Evolutionary conservation across 2,113 vertebrate genomes (phyloP), one percentile per base, ranked within the genome.

Genomic region (Anoplopoma fimbria): DNA sequence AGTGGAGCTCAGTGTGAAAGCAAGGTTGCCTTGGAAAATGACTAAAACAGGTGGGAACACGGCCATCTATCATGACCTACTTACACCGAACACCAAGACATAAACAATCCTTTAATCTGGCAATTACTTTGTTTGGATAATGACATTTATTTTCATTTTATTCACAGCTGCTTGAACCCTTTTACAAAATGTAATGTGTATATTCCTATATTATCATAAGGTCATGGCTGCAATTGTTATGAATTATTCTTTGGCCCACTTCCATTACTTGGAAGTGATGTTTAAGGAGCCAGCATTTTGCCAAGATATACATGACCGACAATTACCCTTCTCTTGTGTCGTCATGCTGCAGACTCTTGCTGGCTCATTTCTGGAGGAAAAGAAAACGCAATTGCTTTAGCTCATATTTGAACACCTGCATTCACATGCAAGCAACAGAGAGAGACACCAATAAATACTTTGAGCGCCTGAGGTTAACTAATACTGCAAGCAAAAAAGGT

Each of bases 221-320:
- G 81, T 84, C 74, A 49, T 27, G 70, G 67, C 60, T 74, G 76
- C 36, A 81, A 65, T 38, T 67, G 67, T 79, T 80, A 84, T 88
- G 68, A 88, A 87, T 83, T 89, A 77, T 77, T 82, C 60, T 75
- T 64, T 83, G 75, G 79, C 69, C 65, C 38, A n/a, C 29, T 73
- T 86, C 69, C 65, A 79, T 78, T 69, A 31, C 63, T 68, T 79
- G 31, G 73, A 70, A 49, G 81, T 45, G 36, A 58, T 83, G 75
- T 89, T 90, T 88, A 53, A 88, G 77, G 47, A 79, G 78, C 75
- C 77, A 90, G 81, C 86, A 75, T 86, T 89, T 88, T 72, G 64
- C 77, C 76, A 81, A 75, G 75, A 79, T 82, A 74, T 80, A 81
- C 36, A 29, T 57, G 83, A 83, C 84, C 88, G 83, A 73, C 88